Evolutionary conservation across 2,797 vertebrate genomes (phyloP).

Genomic region (Premnoplex brunnescens): DNA sequence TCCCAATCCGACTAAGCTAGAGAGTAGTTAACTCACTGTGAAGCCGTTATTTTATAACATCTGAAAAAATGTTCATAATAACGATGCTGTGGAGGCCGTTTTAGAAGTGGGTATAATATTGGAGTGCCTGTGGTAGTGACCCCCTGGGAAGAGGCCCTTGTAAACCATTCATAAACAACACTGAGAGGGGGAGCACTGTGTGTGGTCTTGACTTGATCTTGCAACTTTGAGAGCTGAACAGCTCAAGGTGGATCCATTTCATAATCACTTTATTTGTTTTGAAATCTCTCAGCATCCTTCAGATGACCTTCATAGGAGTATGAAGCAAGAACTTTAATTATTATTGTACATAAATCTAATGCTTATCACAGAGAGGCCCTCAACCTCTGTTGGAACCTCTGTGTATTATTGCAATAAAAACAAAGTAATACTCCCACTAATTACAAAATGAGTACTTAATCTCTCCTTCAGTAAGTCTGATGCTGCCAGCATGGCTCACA

Average conservation of each 20-base stretch:
- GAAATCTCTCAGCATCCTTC: slow-evolving; percentile 56
- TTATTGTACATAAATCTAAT: slow-evolving; percentile 52
- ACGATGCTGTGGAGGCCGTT: slow-evolving; percentile 3
- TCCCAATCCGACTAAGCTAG: slow-evolving; percentile 32
- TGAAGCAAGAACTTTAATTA: slow-evolving; percentile 53
- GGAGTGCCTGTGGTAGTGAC: slow-evolving; percentile 52
- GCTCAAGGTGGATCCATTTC: slow-evolving; percentile 63
- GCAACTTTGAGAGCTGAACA: slow-evolving; percentile 38
- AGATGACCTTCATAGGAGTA: slow-evolving; percentile 45
- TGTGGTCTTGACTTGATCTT: slow-evolving; percentile 60
- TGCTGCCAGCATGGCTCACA: background rate
- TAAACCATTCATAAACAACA: slow-evolving; percentile 64
- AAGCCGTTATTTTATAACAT: slow-evolving; percentile 50
- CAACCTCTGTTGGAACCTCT: slow-evolving; percentile 9
- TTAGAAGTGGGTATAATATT: slow-evolving; percentile 58
- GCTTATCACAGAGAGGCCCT: slow-evolving; percentile 48
- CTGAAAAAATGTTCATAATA: slow-evolving; percentile 60
- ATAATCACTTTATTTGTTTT: slow-evolving; percentile 55
- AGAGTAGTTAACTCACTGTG: slow-evolving; percentile 49
- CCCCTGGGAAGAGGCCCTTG: slow-evolving; percentile 54
- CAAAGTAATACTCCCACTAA: slow-evolving; percentile 41
- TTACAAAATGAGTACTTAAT: slow-evolving; percentile 48
- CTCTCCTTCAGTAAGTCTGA: background rate
- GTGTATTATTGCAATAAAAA: slow-evolving; percentile 42
- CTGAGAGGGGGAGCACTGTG: slow-evolving; percentile 34